These are phyloP conservation scores for Lampropteryx suffumata DNA, from an alignment of 2,888 invertebrate genomes.

Conservation along the genomic window DNA sequence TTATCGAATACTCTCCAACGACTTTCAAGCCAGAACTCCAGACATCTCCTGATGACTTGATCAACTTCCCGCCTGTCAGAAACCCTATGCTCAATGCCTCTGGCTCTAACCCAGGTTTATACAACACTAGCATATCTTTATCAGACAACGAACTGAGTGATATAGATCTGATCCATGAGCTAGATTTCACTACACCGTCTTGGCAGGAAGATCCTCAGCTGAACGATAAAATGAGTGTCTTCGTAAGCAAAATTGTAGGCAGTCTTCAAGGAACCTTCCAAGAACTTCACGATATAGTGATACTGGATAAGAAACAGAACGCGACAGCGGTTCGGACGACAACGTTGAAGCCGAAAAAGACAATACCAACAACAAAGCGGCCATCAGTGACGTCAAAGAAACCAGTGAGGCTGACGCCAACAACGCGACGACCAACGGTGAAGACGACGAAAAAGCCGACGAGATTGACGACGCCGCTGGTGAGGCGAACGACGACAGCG, in stretches of 20 bases:
- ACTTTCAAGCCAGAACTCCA: slow-evolving; percentile 81
- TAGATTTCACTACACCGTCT: slow-evolving; percentile 89
- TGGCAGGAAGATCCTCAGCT: slow-evolving; percentile 89
- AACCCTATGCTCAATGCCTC: slow-evolving; percentile 92
- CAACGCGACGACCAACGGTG: slow-evolving; percentile 63
- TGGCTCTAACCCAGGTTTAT: slow-evolving; percentile 73
- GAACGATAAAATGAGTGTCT: slow-evolving; percentile 90
- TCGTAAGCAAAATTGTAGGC: slow-evolving; percentile 92
- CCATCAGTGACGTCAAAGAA: slow-evolving; percentile 74
- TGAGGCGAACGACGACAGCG: slow-evolving; percentile 51
- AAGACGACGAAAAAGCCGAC: slow-evolving; percentile 71
- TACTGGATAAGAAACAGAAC: slow-evolving; percentile 72
- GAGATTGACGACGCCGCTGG: slow-evolving; percentile 56
- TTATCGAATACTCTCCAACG: slow-evolving; percentile 60
- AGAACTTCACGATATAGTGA: slow-evolving; percentile 89
- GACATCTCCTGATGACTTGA: slow-evolving; percentile 87
- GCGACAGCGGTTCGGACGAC: slow-evolving; percentile 60
- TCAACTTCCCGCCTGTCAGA: slow-evolving; percentile 93
- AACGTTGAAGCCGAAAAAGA: slow-evolving; percentile 68
- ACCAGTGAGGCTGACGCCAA: slow-evolving; percentile 61
- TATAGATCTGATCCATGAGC: slow-evolving; percentile 72
- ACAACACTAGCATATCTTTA: slow-evolving; percentile 76
- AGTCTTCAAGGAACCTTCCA: slow-evolving; percentile 92
- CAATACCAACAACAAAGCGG: slow-evolving; percentile 64
- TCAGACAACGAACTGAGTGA: slow-evolving; percentile 71